These are phyloP conservation scores for Paramormyrops hopkinsi DNA, from an alignment of 2,797 vertebrate species.

Conservation along the genomic window DNA sequence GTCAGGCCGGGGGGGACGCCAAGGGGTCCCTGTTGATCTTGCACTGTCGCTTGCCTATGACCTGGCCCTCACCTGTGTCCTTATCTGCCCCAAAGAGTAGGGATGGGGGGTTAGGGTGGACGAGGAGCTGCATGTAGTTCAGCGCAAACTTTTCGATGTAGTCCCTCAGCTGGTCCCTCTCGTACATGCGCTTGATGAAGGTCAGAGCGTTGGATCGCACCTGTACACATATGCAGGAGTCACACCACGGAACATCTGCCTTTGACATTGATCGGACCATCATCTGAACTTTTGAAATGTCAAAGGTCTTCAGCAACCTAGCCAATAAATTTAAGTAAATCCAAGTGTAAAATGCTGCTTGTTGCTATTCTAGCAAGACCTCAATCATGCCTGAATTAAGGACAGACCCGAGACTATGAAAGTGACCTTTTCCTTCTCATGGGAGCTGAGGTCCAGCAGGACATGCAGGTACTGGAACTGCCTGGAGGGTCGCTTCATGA, in stretches of 20 bases:
- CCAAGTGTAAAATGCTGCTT: not conserved
- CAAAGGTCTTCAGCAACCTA: not conserved
- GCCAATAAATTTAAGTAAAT: not conserved
- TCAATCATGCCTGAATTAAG: not conserved
- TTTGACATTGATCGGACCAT: not conserved
- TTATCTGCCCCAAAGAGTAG: slow-evolving; percentile 88
- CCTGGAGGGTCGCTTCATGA: slow-evolving; percentile 79
- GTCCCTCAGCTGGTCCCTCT: slow-evolving; percentile 83
- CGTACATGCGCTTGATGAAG: slow-evolving; percentile 90
- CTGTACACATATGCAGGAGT: slow-evolving; percentile 44
- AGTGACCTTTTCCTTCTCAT: slow-evolving; percentile 86
- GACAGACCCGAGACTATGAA: no score
- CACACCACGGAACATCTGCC: not conserved
- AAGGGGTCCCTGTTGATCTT: not conserved
- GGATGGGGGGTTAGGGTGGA: slow-evolving; percentile 90
- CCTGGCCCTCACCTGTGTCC: slow-evolving; percentile 73
- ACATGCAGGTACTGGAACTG: slow-evolving; percentile 94
- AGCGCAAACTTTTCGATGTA: slow-evolving; percentile 92
- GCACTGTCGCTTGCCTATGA: not conserved
- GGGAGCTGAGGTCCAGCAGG: slow-evolving; percentile 87
- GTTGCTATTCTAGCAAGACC: not conserved
- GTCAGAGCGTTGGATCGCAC: slow-evolving; percentile 81
- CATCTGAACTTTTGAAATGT: not conserved
- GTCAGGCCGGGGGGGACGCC: not conserved
- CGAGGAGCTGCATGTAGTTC: slow-evolving; percentile 90